Base-by-base conservation (phyloP, 2,797 vertebrate species). In the Eurystomus glaucurus region DNA sequence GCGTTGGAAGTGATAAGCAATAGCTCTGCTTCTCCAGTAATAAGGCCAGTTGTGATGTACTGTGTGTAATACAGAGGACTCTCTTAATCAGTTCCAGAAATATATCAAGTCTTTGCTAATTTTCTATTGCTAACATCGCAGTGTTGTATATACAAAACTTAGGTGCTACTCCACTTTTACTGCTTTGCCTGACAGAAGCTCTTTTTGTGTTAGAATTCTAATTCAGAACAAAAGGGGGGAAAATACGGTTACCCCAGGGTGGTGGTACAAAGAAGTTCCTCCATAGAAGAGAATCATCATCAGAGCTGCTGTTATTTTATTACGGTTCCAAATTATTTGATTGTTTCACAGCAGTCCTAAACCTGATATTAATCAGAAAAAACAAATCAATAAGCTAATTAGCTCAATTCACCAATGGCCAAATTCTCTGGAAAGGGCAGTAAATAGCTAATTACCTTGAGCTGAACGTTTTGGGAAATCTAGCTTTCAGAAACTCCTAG, bases 341-440 rank as follows among this genome's bases (percentile, higher is more conserved):
- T 8, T 74, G 26, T 58, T 80, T 94, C 78, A 55, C 17, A 79
- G 51, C n/a, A 85, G 20, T 43, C 50, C 85, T 72, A 87, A 94
- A 89, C 14, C 5, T 77, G 26, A 79, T 91, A 61, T n/a, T 95
- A 93, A 92, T 95, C 62, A 88, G 69, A 37, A 81, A 81, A 71
- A 70, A 70, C 17, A 65, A 52, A 25, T 26, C 60, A 77, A 33
- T 55, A 93, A 82, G 61, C 61, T 97, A 92, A 96, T 93, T 82
- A 86, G 60, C 55, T 82, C 54, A 92, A 57, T 72, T 95, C 70
- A 33, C 52, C 12, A 45, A 37, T 80, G 41, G 52, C 35, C 51
- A 83, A 20, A 64, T 65, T 10, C 14, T 85, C 54, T 76, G 20
- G 28, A 91, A 97, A 78, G 76, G 23, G 16, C 25, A 91, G 21